A percentile compares a stretch with the other conserved stretches of the same genome.
Conservation (phyloP, 1,140 invertebrate genomes). For the Dendroctonus valens region DNA sequence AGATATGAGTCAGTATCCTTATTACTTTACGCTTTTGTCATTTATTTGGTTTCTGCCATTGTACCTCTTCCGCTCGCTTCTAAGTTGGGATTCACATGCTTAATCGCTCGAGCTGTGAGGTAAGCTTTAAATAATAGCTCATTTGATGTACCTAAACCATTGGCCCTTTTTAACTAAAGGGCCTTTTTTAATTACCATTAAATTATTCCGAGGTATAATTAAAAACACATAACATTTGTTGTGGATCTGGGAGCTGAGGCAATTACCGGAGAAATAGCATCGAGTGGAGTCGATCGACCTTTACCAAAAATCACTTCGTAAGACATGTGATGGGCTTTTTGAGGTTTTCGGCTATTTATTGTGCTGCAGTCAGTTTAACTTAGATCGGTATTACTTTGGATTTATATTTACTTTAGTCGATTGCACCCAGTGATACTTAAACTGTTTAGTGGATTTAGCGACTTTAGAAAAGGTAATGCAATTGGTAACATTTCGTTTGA, state of each 20-base stretch:
- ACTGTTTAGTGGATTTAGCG: no score
- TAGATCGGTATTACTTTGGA: no score
- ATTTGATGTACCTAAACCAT: conserved; percentile 15
- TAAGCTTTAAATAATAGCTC: conserved; percentile 37
- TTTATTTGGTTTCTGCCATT: not conserved
- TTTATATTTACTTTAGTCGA: no score
- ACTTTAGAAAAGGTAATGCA: no score
- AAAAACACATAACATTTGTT: conserved; percentile 34
- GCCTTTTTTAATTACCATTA: conserved; percentile 34
- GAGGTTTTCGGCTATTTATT: not conserved
- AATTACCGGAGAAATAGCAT: conserved; percentile 20
- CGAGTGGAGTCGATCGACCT: not conserved
- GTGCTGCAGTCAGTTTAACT: no score
- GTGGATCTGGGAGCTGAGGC: not conserved
- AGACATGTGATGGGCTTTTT: not conserved
- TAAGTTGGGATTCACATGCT: conserved; percentile 31
- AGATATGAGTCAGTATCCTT: no score
- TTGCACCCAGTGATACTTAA: no score
- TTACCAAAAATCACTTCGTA: not conserved
- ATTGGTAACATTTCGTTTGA: no score
- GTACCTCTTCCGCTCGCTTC: conserved; percentile 1
- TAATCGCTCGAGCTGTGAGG: conserved; percentile 19
- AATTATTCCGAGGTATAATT: conserved; percentile 35
- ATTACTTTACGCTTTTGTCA: no score
- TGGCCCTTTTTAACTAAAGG: conserved; percentile 13